phyloP scores from a whole-genome alignment of 2,797 vertebrate genomes.

The Chlorospingus semifuscus region DNA sequence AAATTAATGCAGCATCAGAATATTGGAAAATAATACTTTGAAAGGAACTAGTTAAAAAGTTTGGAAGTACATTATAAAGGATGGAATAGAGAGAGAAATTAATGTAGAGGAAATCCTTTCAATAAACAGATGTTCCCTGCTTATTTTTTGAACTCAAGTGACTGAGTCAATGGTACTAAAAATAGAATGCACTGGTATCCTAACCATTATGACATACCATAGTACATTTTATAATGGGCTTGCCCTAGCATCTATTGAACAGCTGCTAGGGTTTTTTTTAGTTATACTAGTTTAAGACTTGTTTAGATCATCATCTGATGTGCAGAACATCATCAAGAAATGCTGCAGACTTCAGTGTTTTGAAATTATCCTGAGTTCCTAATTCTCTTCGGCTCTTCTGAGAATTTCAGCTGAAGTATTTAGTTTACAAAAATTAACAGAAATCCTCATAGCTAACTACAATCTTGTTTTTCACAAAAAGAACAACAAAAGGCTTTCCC shows the following conservation, averaged over 20 bases:
- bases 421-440: neutral
- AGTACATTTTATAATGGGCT: conserved; percentile 70
- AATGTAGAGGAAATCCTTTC: conserved; percentile 49
- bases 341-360: neutral
- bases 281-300: conserved; percentile 35
- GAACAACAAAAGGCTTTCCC: neutral
- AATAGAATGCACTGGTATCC: conserved; percentile 53
- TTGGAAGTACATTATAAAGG: neutral
- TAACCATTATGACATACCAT: conserved; percentile 69
- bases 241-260: conserved; percentile 66
- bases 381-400: neutral
- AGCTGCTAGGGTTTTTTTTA: conserved; percentile 65
- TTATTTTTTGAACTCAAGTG: conserved; percentile 59
- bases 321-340: neutral
- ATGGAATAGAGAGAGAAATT: conserved; percentile 8
- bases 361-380: neutral
- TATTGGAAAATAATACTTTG: neutral
- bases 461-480: neutral
- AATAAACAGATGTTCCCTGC: conserved; percentile 54
- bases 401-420: neutral
- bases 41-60: neutral
- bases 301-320: conserved; percentile 40
- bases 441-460: neutral
- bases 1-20: neutral
- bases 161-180: conserved; percentile 69